Evolutionary conservation across 1,140 invertebrate species (phyloP), one percentile per base, ranked within the genome.

Genomic region (Drosophila orena): DNA sequence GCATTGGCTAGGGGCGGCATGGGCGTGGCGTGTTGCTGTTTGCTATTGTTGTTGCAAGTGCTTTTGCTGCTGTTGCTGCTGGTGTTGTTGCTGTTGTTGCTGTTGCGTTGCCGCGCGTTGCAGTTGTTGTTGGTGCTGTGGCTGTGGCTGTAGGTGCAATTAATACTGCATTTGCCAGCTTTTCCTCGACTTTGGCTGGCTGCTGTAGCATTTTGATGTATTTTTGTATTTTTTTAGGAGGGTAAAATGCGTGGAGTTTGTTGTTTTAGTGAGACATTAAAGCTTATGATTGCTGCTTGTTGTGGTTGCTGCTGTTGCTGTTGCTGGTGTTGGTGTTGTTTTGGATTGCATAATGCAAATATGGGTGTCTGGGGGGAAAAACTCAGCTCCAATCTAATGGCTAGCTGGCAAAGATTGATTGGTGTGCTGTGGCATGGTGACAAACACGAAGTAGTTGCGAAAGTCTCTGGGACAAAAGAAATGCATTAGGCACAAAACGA

Each of bases 1-100:
- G 84, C 78, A 73, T 81, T 90, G 52, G 79, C 76, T 66, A 81
- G 57, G 49, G 81, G 84, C 71, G 83, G 83, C 83, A 89, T 88
- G 79, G 83, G 79, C 75, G 79, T 83, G 75, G 61, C 53, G 52
- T 77, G 59, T 5, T 62, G 77, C 6, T 47, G 50, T 24, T 68
- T 56, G n/a, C 50, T 77, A 57, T 44, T 80, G 42, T 61, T 60
- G 66, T 70, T 69, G 56, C 35, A 43, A 43, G 30, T 60, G 49
- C 38, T 46, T 30, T 47, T 73, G 49, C 27, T 68, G 50, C 49
- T 64, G 55, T n/a, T 55, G 61, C 30, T 17, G 42, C 2, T 66
- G 62, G 40, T 66, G 54, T 14, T 34, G 62, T 2, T 30, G 27
- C 2, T 57, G 35, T 65, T 76, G 55, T 61, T 54, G 50, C 58